phyloP scores from a whole-genome alignment of 2,113 vertebrate species.

The Microtus richardsoni region DNA sequence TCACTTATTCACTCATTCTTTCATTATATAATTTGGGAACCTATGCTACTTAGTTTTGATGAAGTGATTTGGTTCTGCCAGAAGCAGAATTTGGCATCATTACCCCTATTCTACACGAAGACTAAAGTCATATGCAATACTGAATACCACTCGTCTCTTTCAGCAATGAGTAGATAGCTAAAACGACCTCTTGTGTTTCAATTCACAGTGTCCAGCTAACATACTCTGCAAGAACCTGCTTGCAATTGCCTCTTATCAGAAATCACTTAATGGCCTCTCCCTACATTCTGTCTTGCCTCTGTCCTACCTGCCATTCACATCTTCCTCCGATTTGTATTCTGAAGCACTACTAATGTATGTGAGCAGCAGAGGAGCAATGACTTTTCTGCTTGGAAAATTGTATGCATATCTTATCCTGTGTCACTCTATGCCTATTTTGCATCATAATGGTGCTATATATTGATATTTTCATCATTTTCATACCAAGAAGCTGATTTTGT shows the following conservation, averaged over 20 bases:
- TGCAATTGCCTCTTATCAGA: not conserved
- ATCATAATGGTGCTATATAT: not conserved
- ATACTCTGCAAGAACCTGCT: not conserved
- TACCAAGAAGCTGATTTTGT: not conserved
- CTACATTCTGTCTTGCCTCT: not conserved
- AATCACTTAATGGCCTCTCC: not conserved
- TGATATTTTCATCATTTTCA: not conserved
- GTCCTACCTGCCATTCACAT: not conserved
- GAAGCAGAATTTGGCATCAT: too few relatives aligned
- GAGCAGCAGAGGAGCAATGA: not conserved
- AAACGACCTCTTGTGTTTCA: rapidly evolving
- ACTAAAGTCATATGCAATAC: too few relatives aligned
- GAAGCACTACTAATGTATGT: not conserved
- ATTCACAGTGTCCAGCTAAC: not conserved
- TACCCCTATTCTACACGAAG: not conserved
- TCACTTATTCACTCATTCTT: not conserved
- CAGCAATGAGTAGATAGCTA: not conserved
- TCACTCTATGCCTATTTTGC: not conserved
- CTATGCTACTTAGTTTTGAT: not conserved
- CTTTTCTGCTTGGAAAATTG: not conserved
- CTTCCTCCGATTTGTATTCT: slow-evolving; percentile 7
- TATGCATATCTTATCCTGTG: not conserved
- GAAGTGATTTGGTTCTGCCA: rapidly evolving
- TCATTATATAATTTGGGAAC: not conserved
- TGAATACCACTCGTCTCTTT: not conserved